Base-by-base conservation (phyloP, 1,140 invertebrate genomes). In the Stenopsyche tienmushanensis region DNA sequence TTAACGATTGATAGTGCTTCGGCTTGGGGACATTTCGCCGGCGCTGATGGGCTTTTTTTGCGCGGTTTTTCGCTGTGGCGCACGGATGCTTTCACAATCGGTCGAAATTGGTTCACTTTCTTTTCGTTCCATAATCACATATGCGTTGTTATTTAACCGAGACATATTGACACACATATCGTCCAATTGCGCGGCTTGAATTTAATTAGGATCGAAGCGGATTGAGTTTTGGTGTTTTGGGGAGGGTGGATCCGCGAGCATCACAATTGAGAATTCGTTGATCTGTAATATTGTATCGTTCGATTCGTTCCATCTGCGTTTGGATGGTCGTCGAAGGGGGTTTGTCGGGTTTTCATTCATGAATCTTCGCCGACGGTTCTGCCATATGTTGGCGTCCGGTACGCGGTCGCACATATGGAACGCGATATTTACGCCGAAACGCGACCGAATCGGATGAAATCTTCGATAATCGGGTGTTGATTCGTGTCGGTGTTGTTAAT, bases 61-160 rank as follows among this genome's bases (percentile, higher is more conserved):
- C 29, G 5, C 29, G 29, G 13, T 34, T 34, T 7, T 34, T 7
- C 13, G 29, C 29, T 7, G 44, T 9, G 17, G 7, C 44, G 10
- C 18, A 15, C 44, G 44, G 44, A 9, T 5, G 44, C 18, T 47
- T 47, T 15, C 10, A 47, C 18, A 47, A 13, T 15, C 17, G 7
- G 5, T 13, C 17, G 17, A 15, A 47, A 47, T 13, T 47, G 17
- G 44, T 47, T 47, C 44, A 47, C 44, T 47, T 47, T 47, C 44
- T 47, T 47, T 47, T 47, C 44, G 44, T 47, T 47, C 44, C 44
- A 47, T 47, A 47, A 47, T 47, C 44, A 15, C 44, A 15, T 5
- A 15, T 7, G 44, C 44, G 44, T 7, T 47, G 17, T 47, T 47
- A 47, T 47, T 47, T 47, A 47, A 47, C 44, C 44, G 44, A 9